Base-by-base conservation (phyloP, 2,888 invertebrate species). In the Lamellibrachia columna region DNA sequence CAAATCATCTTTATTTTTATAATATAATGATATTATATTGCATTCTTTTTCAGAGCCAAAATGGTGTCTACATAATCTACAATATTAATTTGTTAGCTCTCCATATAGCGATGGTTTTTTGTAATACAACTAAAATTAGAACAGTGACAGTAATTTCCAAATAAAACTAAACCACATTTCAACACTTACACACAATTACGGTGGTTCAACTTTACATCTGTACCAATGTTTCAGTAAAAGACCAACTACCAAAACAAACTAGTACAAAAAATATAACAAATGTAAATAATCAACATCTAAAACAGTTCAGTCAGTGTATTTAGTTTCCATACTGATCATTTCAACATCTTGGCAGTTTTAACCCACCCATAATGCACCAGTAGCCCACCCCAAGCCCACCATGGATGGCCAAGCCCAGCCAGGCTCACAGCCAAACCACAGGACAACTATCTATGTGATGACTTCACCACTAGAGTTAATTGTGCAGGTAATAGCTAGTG, bases 141-240 rank as follows among this genome's bases (percentile, higher is more conserved):
- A 75, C 22, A 75, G 75, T 22, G 22, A 15, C 15, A 75, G 8
- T 7, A 11, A 15, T 75, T 11, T 22, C 22, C 22, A 75, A 22
- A 11, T 75, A 3, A 75, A 22, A 11, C 75, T 40, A 75, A 15
- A 15, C 22, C 75, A 75, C 75, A 75, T 75, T 75, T 75, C 22
- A 75, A 75, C 75, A 75, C n/a, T 75, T 75, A 75, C 75, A 75
- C 75, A 75, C 75, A 75, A 75, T 22, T 75, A 22, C 75, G n/a
- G 2, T 22, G 22, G 22, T 40, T 40, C 75, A 11, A 75, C 8
- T 55, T 9, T 3, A 75, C 2, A 22, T 15, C n/a, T n/a, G n/a
- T n/a, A 75, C 22, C 6, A 75, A 75, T 2, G 22, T n/a, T n/a
- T 22, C 75, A 75, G n/a, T n/a, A 15, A 75, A 55, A 7, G 3